Evolutionary conservation across 2,113 vertebrate species (phyloP).

Genomic region (Cyanoramphus novaezelandiae): DNA sequence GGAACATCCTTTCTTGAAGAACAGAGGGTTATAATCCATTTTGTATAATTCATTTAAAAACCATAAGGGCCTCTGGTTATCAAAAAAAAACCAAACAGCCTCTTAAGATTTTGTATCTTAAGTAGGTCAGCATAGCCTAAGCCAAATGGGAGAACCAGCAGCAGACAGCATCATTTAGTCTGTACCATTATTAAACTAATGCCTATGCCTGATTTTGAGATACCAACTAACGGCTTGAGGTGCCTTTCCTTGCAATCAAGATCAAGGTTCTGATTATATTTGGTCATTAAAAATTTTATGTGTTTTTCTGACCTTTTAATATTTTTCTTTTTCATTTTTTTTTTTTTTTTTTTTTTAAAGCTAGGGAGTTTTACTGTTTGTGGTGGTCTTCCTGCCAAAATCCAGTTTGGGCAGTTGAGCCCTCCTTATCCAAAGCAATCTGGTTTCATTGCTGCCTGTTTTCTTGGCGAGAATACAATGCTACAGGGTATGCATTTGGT

Average conservation of each 20-base stretch:
- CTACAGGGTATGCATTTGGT: neutral
- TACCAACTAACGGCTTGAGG: neutral
- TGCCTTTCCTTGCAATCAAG: neutral
- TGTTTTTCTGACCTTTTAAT: neutral
- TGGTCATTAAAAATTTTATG: neutral
- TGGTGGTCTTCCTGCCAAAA: constrained; percentile 8
- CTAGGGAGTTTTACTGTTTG: neutral
- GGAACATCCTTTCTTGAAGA: neutral
- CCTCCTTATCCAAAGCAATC: neutral
- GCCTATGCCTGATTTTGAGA: neutral
- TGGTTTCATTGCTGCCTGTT: neutral
- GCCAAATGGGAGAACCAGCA: neutral
- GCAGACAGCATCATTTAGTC: neutral
- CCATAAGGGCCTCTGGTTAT: neutral
- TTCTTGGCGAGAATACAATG: constrained; percentile 1
- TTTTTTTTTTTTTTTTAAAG: neutral
- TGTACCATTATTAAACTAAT: neutral
- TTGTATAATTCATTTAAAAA: neutral
- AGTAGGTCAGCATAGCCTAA: neutral
- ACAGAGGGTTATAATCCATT: neutral
- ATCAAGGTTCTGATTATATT: constrained; percentile 6
- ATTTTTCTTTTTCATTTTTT: no score
- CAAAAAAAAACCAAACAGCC: neutral
- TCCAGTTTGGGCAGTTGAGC: neutral
- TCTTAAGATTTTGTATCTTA: neutral